A percentile compares a stretch with the other conserved stretches of the same genome.
Conservation (phyloP, 2,888 invertebrate genomes). For the Coecobrya sp. region DNA sequence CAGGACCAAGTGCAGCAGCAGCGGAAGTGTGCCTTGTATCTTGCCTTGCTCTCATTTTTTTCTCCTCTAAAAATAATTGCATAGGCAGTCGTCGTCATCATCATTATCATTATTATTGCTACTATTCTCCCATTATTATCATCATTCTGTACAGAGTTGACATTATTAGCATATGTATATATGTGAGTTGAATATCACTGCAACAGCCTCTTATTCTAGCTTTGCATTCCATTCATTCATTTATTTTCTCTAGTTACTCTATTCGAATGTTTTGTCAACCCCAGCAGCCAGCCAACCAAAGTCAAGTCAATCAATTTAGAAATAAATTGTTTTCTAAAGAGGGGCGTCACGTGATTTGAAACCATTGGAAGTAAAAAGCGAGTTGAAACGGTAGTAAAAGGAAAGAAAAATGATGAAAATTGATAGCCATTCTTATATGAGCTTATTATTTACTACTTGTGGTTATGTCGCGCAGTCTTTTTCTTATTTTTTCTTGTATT, state of each 20-base stretch:
- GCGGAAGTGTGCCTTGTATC: constrained; percentile 85
- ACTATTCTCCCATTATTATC: constrained; percentile 4
- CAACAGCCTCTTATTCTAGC: background rate
- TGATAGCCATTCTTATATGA: constrained; percentile 9
- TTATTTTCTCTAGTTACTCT: background rate
- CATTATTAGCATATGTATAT: background rate
- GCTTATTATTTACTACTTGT: constrained; percentile 13
- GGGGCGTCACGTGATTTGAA: background rate
- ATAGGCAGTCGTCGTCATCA: background rate
- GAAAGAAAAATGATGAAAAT: constrained; percentile 5
- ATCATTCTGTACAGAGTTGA: background rate
- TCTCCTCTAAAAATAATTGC: constrained; percentile 42
- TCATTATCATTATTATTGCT: constrained; percentile 17
- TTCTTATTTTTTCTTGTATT: constrained; percentile 59
- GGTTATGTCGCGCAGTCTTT: background rate
- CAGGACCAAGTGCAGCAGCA: constrained; percentile 63
- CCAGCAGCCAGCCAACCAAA: background rate
- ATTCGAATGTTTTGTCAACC: background rate
- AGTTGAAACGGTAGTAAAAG: background rate
- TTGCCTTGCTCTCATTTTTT: constrained; percentile 49
- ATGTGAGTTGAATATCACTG: background rate
- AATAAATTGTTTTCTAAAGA: constrained; percentile 50
- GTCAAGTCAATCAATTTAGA: constrained; percentile 46
- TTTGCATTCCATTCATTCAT: constrained; percentile 2
- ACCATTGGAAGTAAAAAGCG: background rate